phyloP scores from a whole-genome alignment of 2,797 vertebrate genomes.

The Capromys pilorides region DNA sequence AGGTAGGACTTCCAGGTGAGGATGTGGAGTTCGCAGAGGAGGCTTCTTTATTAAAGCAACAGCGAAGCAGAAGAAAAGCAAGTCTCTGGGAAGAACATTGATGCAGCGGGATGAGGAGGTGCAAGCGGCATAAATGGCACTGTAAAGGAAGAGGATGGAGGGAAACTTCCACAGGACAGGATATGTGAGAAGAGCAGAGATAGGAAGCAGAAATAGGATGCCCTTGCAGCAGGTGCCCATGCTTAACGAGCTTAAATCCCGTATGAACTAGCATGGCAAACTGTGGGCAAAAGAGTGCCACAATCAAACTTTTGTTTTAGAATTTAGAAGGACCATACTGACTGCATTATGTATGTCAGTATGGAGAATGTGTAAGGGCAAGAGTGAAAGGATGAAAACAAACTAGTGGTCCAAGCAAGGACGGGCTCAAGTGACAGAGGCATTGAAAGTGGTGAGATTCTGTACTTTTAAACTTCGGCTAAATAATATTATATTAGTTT shows the following conservation, averaged over 20 bases:
- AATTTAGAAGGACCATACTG: background rate
- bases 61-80: background rate
- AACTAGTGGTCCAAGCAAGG: background rate
- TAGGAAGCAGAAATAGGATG: background rate
- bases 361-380: background rate
- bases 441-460: background rate
- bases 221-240: background rate
- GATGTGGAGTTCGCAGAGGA: background rate
- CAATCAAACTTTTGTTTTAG: background rate
- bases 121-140: background rate
- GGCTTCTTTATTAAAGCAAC: background rate
- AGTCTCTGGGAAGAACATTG: background rate
- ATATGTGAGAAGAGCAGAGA: background rate
- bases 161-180: background rate
- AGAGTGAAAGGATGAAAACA: background rate
- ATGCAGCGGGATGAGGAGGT: background rate
- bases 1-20: background rate
- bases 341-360: background rate
- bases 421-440: background rate
- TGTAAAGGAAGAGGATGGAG: background rate
- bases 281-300: background rate
- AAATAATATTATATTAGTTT: background rate
- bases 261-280: background rate
- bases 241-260: background rate
- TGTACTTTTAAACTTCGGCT: background rate